A percentile compares a stretch with the other conserved stretches of the same genome.
Evolutionary conservation across 1,140 invertebrate genomes (phyloP).

Genomic region (Calliopsis andreniformis): DNA sequence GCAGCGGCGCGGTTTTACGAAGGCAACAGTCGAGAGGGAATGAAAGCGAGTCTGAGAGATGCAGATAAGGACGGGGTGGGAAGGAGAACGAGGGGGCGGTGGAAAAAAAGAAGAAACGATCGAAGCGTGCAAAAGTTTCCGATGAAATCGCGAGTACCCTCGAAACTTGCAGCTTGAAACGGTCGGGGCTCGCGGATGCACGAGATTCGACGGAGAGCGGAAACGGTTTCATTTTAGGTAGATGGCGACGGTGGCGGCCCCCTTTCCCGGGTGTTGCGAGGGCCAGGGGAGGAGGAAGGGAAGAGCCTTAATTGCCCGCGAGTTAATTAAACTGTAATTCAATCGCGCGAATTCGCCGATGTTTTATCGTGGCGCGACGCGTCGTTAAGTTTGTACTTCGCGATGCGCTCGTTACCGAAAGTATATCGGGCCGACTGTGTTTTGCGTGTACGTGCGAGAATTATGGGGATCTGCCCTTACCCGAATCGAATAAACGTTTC

Average conservation of each 20-base stretch:
- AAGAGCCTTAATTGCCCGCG: slow-evolving; percentile 77
- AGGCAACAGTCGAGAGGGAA: slow-evolving; percentile 14
- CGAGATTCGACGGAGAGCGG: slow-evolving; percentile 63
- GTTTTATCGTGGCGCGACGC: slow-evolving; percentile 76
- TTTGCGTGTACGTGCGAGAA: slow-evolving; percentile 58
- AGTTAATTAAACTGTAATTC: slow-evolving; percentile 81
- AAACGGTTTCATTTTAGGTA: slow-evolving; percentile 66
- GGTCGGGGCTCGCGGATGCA: slow-evolving; percentile 67
- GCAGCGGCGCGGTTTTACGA: neutral
- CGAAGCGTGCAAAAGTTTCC: slow-evolving; percentile 73
- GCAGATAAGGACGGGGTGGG: slow-evolving; percentile 19
- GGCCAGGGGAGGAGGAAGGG: slow-evolving; percentile 24
- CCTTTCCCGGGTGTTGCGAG: slow-evolving; percentile 21
- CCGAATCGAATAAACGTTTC: slow-evolving; percentile 38
- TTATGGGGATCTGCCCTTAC: slow-evolving; percentile 52
- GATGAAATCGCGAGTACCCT: slow-evolving; percentile 76
- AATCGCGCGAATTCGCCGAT: slow-evolving; percentile 79
- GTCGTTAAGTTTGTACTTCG: slow-evolving; percentile 63
- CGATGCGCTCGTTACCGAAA: slow-evolving; percentile 65
- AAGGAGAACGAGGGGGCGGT: neutral
- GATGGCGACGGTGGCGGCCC: slow-evolving; percentile 51
- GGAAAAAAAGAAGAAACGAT: slow-evolving; percentile 56
- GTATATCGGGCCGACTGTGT: slow-evolving; percentile 56
- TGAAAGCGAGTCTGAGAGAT: slow-evolving; percentile 36
- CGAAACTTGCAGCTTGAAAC: slow-evolving; percentile 72